These are phyloP conservation scores for Cephalotes varians DNA, from an alignment of 2,888 invertebrate species.

Conservation along the genomic window DNA sequence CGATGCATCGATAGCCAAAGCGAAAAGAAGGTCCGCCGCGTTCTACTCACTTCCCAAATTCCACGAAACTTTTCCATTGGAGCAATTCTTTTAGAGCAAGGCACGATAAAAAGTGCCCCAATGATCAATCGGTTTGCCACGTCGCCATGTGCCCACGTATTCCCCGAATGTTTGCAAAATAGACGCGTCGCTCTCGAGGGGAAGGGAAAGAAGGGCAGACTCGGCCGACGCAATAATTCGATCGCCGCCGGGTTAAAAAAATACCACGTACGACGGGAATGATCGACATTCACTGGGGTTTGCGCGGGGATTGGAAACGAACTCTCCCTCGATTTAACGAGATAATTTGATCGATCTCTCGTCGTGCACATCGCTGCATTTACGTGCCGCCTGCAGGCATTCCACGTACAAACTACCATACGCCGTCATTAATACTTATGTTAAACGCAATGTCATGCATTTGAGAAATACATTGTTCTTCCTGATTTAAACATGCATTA, in stretches of 20 bases:
- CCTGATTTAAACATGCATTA: not conserved
- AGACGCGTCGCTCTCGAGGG: constrained; percentile 22
- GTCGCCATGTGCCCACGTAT: constrained; percentile 39
- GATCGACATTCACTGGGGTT: constrained; percentile 24
- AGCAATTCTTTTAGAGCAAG: constrained; percentile 45
- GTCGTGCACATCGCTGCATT: constrained; percentile 44
- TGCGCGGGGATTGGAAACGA: constrained; percentile 41
- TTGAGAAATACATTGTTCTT: not conserved
- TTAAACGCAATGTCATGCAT: constrained; percentile 8
- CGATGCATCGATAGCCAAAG: constrained; percentile 45
- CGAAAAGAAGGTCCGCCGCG: constrained; percentile 17
- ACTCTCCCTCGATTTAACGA: constrained; percentile 61
- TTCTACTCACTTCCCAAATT: constrained; percentile 45
- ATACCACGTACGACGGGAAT: constrained; percentile 46
- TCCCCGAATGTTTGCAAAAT: constrained; percentile 47
- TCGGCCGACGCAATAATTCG: constrained; percentile 66
- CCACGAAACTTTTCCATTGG: constrained; percentile 39
- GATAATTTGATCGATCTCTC: constrained; percentile 60
- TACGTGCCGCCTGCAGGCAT: constrained; percentile 44
- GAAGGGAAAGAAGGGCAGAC: constrained; percentile 3
- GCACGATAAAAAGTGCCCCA: constrained; percentile 31
- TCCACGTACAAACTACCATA: not conserved
- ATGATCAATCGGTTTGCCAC: constrained; percentile 45
- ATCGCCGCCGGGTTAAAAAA: constrained; percentile 66
- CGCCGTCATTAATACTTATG: constrained; percentile 21